Conservation (phyloP, 2,797 vertebrate genomes). For the Taenioides sp. region DNA sequence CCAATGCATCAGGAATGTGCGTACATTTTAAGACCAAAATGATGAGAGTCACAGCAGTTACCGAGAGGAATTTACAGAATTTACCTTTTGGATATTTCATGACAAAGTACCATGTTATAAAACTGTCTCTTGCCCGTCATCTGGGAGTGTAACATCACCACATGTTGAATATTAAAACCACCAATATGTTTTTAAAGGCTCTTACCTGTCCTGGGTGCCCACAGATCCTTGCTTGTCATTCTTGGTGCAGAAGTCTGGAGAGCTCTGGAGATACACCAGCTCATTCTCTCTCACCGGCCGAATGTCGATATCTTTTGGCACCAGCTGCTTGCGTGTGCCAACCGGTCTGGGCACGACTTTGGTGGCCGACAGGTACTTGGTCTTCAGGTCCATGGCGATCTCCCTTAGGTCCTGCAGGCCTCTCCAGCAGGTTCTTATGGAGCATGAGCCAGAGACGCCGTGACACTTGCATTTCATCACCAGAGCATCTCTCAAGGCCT, state of each 20-base stretch:
- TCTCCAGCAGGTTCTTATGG: conserved; percentile 97
- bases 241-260: conserved; percentile 92
- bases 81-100: no score
- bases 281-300: conserved; percentile 93
- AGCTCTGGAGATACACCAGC: conserved; percentile 96
- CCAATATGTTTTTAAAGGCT: neutral
- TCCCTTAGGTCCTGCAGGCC: conserved; percentile 92
- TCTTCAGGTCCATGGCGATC: conserved; percentile 93
- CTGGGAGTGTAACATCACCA: no score
- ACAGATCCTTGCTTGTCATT: conserved; percentile 94
- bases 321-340: conserved; percentile 96
- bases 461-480: conserved; percentile 99
- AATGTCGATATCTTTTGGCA: conserved; percentile 97
- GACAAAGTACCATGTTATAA: no score
- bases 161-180: no score
- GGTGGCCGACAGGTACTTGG: conserved; percentile 94
- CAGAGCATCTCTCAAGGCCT: conserved; percentile 89
- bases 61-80: no score
- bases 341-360: conserved; percentile 94
- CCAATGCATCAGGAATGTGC: no score
- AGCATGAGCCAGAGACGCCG: conserved; percentile 97
- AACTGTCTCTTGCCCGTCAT: no score
- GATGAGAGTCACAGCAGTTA: no score
- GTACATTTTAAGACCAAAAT: no score
- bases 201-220: conserved; percentile 96